Evolutionary conservation across 1,140 invertebrate species (phyloP).

Genomic region (Drosophila yakuba): DNA sequence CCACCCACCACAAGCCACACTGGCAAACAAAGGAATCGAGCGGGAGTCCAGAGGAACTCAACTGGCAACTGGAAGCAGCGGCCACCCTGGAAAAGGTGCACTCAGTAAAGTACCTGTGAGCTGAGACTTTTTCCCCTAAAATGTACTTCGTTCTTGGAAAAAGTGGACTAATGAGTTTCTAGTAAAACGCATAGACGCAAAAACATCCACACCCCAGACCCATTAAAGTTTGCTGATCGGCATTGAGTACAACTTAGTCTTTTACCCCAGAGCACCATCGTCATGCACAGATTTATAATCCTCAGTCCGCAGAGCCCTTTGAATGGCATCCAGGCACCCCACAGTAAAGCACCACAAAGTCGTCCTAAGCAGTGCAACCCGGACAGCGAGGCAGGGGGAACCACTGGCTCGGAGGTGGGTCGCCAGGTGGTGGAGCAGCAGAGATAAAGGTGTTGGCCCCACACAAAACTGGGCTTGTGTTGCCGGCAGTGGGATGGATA

Average conservation of each 20-base stretch:
- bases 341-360: conserved; percentile 8
- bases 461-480: not conserved
- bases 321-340: not conserved
- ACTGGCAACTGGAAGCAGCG: not conserved
- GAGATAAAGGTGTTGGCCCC: conserved; percentile 18
- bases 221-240: conserved; percentile 1
- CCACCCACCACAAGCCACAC: not conserved
- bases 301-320: conserved; percentile 4
- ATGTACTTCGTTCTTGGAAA: not conserved
- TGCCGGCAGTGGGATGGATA: conserved; percentile 1
- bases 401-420: not conserved
- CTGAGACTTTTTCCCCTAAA: not conserved
- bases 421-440: not conserved
- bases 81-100: not conserved
- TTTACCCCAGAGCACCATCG: conserved; percentile 3
- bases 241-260: not conserved
- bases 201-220: not conserved
- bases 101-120: not conserved
- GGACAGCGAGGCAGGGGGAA: not conserved
- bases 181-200: too few relatives aligned
- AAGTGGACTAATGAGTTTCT: too few relatives aligned
- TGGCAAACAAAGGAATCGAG: not conserved
- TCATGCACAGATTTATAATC: conserved; percentile 19
- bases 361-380: conserved; percentile 3
- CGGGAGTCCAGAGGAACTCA: not conserved